Evolutionary conservation across 2,888 invertebrate genomes (phyloP), one percentile per base, ranked within the genome.

Genomic region (Drepanosiphum platanoidis): DNA sequence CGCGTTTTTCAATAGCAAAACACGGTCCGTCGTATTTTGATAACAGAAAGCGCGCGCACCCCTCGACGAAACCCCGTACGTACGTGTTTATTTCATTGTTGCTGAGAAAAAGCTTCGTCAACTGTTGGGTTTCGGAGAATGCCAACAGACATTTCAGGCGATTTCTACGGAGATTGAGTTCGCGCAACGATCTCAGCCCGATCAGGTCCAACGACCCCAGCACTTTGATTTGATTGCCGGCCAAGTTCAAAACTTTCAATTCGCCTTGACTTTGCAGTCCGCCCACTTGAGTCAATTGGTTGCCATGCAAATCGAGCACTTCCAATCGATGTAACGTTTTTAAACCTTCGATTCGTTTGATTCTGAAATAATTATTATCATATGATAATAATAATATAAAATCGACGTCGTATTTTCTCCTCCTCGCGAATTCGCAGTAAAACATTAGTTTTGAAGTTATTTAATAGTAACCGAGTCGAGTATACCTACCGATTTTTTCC

Each of bases 281-380:
- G 39, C 91, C 92, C 32, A 96, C 93, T 89, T 94, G 93, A 71
- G 90, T 90, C 87, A 98, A 95, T 90, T 96, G 94, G 90, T 98
- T 98, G 46, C 97, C 97, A 90, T 97, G 97, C 87, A 98, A 91
- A 91, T 98, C 98, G 87, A 98, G 90, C 15, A 97, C 97, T 90
- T 97, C 96, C 87, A 98, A 90, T 88, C 96, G 95, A 46, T 92
- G 89, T 79, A 96, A 90, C 87, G 91, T 92, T 87, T 93, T 92
- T 86, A 96, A 90, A 1, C 95, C 94, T 90, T 96, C 95, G 87
- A 96, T 94, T 89, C 93, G 92, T 88, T 93, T 94, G 86, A 96
- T 93, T 90, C 95, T 95, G 90, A 9, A 22, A 61, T 4, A 32
- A 7, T 22, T 61, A 4, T 9, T 42, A 42, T 42, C 42, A 42